These are phyloP conservation scores for Drosophila persimilis DNA, from an alignment of 1,140 invertebrate species.

Conservation along the genomic window DNA sequence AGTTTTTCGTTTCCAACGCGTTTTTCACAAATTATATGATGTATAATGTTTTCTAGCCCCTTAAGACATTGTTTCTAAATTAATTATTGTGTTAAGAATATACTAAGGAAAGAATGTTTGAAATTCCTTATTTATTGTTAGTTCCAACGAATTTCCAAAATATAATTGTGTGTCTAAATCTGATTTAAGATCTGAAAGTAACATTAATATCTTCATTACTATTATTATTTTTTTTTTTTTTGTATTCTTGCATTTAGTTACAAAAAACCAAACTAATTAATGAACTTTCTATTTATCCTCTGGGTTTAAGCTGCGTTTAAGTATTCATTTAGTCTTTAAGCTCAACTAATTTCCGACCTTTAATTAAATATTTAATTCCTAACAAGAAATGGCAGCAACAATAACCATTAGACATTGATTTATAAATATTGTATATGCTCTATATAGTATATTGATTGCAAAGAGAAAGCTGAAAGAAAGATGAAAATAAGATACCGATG, in stretches of 20 bases:
- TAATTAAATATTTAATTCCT: constrained; percentile 49
- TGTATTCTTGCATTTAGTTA: constrained; percentile 37
- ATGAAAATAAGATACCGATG: not conserved
- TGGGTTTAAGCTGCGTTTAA: constrained; percentile 44
- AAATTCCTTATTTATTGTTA: constrained; percentile 9
- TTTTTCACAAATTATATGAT: constrained; percentile 5
- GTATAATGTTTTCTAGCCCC: constrained; percentile 1
- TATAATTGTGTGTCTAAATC: constrained; percentile 29
- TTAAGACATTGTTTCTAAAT: constrained; percentile 7
- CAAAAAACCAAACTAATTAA: constrained; percentile 11
- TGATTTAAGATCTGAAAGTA: constrained; percentile 26
- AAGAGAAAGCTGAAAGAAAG: constrained; percentile 25
- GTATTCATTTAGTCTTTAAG: constrained; percentile 68
- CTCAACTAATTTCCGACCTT: constrained; percentile 37
- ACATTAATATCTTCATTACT: no score
- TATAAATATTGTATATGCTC: constrained; percentile 41
- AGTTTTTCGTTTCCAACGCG: constrained; percentile 20
- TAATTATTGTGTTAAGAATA: constrained; percentile 19
- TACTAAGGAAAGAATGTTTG: no score
- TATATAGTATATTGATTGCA: constrained; percentile 7
- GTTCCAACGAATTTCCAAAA: constrained; percentile 52
- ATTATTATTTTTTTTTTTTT: constrained; percentile 10
- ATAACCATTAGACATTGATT: constrained; percentile 31
- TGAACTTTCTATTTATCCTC: not conserved
- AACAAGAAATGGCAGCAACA: constrained; percentile 35